phyloP scores from a whole-genome alignment of 2,113 vertebrate species.

The Gymnobelideus leadbeateri region DNA sequence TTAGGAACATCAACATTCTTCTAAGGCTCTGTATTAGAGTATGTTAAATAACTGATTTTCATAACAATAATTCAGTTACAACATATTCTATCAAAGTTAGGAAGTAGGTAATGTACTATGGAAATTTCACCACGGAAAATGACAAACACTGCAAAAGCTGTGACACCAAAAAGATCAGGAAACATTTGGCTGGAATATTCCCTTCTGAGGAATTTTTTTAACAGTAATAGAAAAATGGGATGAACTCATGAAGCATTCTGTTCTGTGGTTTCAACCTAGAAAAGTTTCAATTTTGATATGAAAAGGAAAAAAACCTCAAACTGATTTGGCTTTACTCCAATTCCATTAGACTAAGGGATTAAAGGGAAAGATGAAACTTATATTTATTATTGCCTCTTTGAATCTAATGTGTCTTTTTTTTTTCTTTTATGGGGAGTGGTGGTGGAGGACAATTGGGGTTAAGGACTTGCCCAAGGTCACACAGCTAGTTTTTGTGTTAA shows the following conservation, averaged over 20 bases:
- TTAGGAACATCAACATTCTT: not conserved
- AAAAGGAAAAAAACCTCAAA: not conserved
- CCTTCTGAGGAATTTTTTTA: not conserved
- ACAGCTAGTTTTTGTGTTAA: no score
- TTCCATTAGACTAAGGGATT: not conserved
- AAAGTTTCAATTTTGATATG: not conserved
- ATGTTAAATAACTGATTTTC: not conserved
- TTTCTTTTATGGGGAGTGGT: no score
- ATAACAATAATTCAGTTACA: not conserved
- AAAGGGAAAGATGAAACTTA: not conserved
- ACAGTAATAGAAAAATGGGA: not conserved
- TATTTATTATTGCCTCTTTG: not conserved
- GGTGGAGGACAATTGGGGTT: no score
- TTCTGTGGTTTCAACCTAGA: not conserved
- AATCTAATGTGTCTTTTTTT: not conserved
- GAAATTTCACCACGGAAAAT: not conserved
- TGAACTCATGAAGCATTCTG: not conserved
- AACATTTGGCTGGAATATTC: not conserved
- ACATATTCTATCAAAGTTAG: not conserved
- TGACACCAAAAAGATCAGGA: not conserved
- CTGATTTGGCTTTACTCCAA: not conserved
- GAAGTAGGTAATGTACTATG: not conserved
- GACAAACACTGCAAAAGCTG: not conserved
- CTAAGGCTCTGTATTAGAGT: not conserved
- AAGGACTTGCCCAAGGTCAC: no score